Evolutionary conservation across 1,140 invertebrate genomes (phyloP), one percentile per base, ranked within the genome.

Genomic region (Drosophila malerkotliana): DNA sequence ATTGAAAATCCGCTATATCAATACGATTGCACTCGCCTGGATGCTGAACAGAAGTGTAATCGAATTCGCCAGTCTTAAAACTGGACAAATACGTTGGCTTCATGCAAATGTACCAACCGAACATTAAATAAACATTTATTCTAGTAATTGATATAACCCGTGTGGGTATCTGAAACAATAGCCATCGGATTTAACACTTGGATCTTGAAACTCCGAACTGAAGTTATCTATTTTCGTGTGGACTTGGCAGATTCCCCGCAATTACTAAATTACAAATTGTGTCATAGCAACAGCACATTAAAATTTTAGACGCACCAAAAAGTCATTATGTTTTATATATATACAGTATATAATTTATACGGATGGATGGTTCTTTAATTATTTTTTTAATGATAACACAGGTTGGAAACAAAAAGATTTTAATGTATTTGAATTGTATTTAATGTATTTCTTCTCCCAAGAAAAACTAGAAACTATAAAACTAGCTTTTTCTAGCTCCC

Each of bases 91-190:
- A 30, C 12, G 18, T 44, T 26, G 18, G 0, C 32, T 32, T 52
- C 32, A 67, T 52, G 59, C 34, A 45, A 67, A 67, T 45, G 32
- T 32, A 7, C 24, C 26, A 32, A 14, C 34, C 12, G 30, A 37
- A 6, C 21, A 44, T 64, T 64, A 28, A 34, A 21, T 45, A 67
- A 67, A 67, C 60, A 67, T 67, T 67, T 67, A 67, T 67, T 64
- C 47, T 15, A 7, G 63, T 6, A 45, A 26, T 24, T 15, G 10
- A 63, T 63, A 26, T 24, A 15, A 49, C 14, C 14, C 32, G 26
- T 49, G 30, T 39, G 9, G 12, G 55, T 60, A 34, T 21, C 21
- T 3, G n/a, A 18, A n/a, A 30, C n/a, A 15, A 10, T 30, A 18
- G 37, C 18, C 59, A 26, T 30, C 34, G 41, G 47, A 24, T 44